Evolutionary conservation across 2,888 invertebrate species (phyloP).

Genomic region (Malthinus flaveolus): DNA sequence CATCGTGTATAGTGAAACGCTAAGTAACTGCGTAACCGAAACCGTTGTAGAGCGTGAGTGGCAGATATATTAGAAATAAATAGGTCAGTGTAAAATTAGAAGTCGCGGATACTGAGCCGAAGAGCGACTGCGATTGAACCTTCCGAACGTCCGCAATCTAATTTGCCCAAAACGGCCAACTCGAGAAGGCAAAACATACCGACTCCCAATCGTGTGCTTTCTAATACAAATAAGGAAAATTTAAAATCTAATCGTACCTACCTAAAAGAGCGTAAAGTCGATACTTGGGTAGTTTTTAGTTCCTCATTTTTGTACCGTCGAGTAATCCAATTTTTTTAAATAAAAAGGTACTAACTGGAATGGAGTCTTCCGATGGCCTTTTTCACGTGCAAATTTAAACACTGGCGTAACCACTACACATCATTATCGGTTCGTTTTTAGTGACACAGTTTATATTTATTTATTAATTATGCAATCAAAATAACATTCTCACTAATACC

Average conservation of each 20-base stretch:
- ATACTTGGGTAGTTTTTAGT: neutral
- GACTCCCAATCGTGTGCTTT: no score
- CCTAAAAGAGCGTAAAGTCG: neutral
- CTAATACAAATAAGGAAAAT: neutral
- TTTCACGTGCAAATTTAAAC: constrained; percentile 12
- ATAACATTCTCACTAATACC: constrained; percentile 22
- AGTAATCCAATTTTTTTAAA: neutral
- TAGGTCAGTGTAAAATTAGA: constrained; percentile 24
- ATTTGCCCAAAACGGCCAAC: neutral
- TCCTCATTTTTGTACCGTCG: neutral
- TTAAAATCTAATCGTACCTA: constrained; percentile 1
- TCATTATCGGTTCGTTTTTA: constrained; percentile 13
- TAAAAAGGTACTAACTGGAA: neutral
- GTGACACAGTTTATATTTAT: constrained; percentile 17
- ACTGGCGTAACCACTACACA: constrained; percentile 18
- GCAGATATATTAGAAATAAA: constrained; percentile 13
- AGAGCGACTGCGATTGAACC: neutral
- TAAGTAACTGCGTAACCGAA: constrained; percentile 3
- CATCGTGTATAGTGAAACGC: constrained; percentile 1
- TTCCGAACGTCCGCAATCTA: neutral
- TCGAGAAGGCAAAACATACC: no score
- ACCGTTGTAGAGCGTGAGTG: constrained; percentile 5
- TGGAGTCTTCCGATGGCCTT: neutral
- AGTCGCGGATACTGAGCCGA: neutral
- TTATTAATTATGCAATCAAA: constrained; percentile 14